Evolutionary conservation across 2,113 vertebrate genomes (phyloP).

Genomic region (Manacus vitellinus): DNA sequence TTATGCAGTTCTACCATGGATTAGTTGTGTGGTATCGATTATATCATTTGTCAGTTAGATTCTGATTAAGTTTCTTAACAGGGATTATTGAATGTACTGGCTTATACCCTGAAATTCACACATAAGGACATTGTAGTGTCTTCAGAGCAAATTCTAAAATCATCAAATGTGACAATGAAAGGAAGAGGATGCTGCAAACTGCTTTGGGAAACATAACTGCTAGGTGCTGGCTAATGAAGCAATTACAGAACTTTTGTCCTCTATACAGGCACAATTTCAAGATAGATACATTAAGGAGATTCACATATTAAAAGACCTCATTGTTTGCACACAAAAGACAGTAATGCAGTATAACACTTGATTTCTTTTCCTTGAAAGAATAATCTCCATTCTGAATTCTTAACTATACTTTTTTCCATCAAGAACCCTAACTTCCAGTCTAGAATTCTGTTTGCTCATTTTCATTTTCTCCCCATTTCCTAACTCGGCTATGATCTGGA

Average conservation of each 20-base stretch:
- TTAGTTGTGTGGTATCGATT: background rate
- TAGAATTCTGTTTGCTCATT: slow-evolving; percentile 20
- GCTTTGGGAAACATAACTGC: slow-evolving; percentile 16
- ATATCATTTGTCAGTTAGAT: background rate
- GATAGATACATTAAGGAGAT: background rate
- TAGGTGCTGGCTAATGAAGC: slow-evolving; percentile 25
- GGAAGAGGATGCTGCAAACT: slow-evolving; percentile 19
- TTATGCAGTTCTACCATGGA: background rate
- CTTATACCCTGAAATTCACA: background rate
- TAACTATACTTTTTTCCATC: background rate
- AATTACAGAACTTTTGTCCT: background rate
- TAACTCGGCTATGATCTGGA: background rate
- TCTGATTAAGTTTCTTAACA: slow-evolving; percentile 24
- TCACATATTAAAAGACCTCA: slow-evolving; percentile 12
- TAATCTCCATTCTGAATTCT: background rate
- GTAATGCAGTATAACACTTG: background rate
- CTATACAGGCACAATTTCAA: background rate
- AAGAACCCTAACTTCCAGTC: background rate
- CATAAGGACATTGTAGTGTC: background rate
- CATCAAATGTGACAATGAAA: slow-evolving; percentile 55
- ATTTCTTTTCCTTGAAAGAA: slow-evolving; percentile 13
- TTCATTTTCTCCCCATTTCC: background rate
- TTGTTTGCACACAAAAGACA: background rate
- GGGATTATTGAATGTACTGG: background rate
- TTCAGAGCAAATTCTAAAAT: slow-evolving; percentile 52